Percentiles rank a stretch among this genome's conserved stretches.
Evolutionary conservation across 2,113 vertebrate genomes (phyloP).

Genomic region (Scopus umbretta): DNA sequence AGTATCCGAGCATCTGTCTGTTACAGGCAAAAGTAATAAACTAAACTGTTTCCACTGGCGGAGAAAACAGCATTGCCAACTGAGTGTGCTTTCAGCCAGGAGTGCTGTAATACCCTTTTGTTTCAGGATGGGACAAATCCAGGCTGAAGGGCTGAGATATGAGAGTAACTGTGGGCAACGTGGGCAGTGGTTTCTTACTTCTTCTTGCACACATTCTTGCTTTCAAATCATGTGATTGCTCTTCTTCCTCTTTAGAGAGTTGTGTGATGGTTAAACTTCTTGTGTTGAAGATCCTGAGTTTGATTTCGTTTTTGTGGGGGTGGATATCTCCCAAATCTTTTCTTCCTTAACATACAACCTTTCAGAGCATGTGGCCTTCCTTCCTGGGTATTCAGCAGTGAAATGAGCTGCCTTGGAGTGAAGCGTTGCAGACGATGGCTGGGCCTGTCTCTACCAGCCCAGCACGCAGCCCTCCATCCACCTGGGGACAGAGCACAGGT

Average conservation of each 20-base stretch:
- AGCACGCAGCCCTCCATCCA: not conserved
- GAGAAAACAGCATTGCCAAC: not conserved
- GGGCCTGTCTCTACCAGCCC: not conserved
- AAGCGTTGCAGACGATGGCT: not conserved
- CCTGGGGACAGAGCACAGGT: not conserved
- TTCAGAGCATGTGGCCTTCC: not conserved
- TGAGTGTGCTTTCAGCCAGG: not conserved
- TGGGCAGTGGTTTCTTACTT: not conserved
- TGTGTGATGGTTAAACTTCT: not conserved
- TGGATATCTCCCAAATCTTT: not conserved
- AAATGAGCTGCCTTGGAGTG: not conserved
- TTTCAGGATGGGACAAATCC: not conserved
- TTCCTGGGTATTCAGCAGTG: not conserved
- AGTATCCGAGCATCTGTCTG: not conserved
- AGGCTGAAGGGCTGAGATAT: not conserved
- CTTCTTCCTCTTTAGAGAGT: not conserved
- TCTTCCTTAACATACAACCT: not conserved
- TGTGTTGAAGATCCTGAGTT: not conserved
- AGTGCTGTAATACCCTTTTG: not conserved
- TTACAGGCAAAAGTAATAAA: not conserved
- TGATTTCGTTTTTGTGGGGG: not conserved
- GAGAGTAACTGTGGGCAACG: not conserved
- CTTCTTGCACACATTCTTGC: not conserved
- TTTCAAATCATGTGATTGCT: not conserved
- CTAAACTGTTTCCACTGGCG: not conserved